Percentiles rank a stretch among this genome's conserved stretches.
Evolutionary conservation across 2,888 invertebrate genomes (phyloP).

Genomic region (Eupithecia abbreviata): DNA sequence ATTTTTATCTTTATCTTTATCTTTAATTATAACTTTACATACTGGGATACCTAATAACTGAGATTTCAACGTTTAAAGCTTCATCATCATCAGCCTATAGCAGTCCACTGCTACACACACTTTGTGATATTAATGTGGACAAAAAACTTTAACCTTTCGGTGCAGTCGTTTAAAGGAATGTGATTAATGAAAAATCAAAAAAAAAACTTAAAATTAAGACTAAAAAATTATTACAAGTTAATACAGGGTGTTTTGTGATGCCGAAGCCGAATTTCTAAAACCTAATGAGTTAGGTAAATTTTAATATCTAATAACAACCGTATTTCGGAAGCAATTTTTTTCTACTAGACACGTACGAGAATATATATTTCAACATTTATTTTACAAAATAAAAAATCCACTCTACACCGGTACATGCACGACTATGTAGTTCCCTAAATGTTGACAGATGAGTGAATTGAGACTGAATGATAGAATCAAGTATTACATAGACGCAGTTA

Average conservation of each 20-base stretch:
- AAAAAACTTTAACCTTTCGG: neutral
- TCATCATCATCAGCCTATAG: too few species aligned
- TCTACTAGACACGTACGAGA: neutral
- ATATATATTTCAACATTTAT: neutral
- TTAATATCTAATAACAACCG: neutral
- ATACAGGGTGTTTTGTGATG: constrained; percentile 17
- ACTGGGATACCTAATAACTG: neutral
- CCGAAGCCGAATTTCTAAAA: neutral
- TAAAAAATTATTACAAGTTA: neutral
- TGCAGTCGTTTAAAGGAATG: constrained; percentile 10
- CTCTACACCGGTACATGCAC: too few species aligned
- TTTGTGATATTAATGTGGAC: neutral
- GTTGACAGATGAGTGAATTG: too few species aligned
- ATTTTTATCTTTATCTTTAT: too few species aligned
- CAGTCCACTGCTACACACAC: neutral
- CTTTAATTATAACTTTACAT: neutral
- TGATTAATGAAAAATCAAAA: neutral
- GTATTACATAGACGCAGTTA: too few species aligned
- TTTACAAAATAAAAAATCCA: neutral
- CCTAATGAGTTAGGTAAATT: neutral
- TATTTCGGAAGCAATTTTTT: neutral
- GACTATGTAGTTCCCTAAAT: too few species aligned
- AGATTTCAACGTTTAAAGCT: neutral
- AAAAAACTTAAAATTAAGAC: neutral
- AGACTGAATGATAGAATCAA: too few species aligned